Base-by-base conservation (phyloP, 2,113 vertebrate genomes). In the Cathartes aura region DNA sequence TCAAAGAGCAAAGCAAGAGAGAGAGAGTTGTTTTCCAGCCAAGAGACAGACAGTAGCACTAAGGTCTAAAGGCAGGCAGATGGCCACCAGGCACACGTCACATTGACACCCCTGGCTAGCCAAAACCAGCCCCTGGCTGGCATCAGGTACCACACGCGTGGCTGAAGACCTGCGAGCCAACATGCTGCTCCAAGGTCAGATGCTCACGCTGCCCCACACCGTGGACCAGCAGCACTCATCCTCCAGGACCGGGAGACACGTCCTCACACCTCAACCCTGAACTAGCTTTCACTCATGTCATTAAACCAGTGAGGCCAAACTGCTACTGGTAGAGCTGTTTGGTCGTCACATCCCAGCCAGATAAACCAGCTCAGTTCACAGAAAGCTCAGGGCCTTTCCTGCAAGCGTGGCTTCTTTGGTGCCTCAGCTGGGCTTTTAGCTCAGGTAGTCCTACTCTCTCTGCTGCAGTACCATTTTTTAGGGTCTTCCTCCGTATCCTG, bases 171-270 rank as follows among this genome's bases (percentile, higher is more conserved):
- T 55, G 52, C 3, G 8, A 93, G 50, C 40, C 70, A 78, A 34
- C 2, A 1, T 82, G 32, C 60, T 75, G 82, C 62, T 72, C 58
- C 66, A 45, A 58, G 58, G 53, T 60, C 53, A 38, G 52, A 56
- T 8, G 45, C 19, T 82, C 13, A 3, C 0, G 0, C 81, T 76
- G 53, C 26, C 38, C 58, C 26, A 50, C 47, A 40, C 36, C 1
- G 0, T 38, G 47, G n/a, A 10, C 22, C 13, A 45, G 75, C 58
- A 68, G 62, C 1, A 2, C 48, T 72, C 47, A 21, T 72, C 47
- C 71, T 55, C 62, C 2, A 0, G 34, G 10, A 64, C 15, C 1
- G 1, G 38, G 34, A 80, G 19, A 50, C 13, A 38, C 2, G 1
- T 68, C 59, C 58, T 92, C 27, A 40, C 52, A 48, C 27, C 48